Base-by-base conservation (phyloP, 2,888 invertebrate genomes). In the Drosophila suboccidentalis region DNA sequence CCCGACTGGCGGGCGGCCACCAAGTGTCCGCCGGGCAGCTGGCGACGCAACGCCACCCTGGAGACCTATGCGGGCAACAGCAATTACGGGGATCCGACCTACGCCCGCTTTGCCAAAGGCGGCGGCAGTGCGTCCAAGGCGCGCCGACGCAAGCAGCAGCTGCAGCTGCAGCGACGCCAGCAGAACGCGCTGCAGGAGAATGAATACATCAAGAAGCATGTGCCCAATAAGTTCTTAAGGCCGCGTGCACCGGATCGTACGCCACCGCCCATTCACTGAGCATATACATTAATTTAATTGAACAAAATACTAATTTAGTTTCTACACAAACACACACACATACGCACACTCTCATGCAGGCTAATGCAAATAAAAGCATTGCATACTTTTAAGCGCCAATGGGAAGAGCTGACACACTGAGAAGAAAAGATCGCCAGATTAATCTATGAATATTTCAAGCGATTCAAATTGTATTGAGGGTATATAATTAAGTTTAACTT, bases 1-100 rank as follows among this genome's bases (percentile, higher is more conserved):
- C 93, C 93, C 0, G 94, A 95, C 76, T 98, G 97, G 97, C 94
- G 95, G 69, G 93, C 94, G 51, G 94, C 94, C 15, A 95, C 96
- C 55, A 95, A 94, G 90, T 97, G 97, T 90, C 94, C 94, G 36
- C 57, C 89, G 93, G 93, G 86, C 34, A 71, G 84, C 6, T 91
- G 88, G 87, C 87, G 90, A 9, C 85, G 90, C 5, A 92, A 91
- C 49, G 81, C 75, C 49, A 90, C 91, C 5, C 32, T 78, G n/a
- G 67, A 75, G 2, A 64, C 46, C 19, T 78, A 65, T 41, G 26
- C 17, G 39, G 71, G 65, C 55, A 91, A 86, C 51, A 65, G 44
- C 17, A 63, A 68, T 15, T 91, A 91, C 32, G 91, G 91, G 0
- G 80, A 91, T 34, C 46, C 78, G 13, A 65, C 57, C 26, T 80